Conservation (phyloP, 2,113 vertebrate genomes). For the Arothron firmamentum region DNA sequence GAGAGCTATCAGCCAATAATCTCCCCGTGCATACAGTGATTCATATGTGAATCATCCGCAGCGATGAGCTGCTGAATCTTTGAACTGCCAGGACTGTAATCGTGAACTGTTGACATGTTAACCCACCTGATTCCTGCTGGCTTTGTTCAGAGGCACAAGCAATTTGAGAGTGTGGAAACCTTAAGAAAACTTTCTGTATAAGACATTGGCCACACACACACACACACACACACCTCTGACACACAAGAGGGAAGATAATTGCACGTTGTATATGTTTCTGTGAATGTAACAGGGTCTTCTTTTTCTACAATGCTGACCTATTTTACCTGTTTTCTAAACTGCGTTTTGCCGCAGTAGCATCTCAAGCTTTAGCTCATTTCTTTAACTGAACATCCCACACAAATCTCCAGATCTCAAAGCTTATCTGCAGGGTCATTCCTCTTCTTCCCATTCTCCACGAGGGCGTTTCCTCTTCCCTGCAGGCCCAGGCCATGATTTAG, state of each 20-base stretch:
- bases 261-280: slow-evolving; percentile 27
- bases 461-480: slow-evolving; percentile 66
- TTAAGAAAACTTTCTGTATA: slow-evolving; percentile 50
- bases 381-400: slow-evolving; percentile 20
- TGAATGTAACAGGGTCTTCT: slow-evolving; percentile 15
- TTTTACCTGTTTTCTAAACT: slow-evolving; percentile 18
- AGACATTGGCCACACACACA: slow-evolving; percentile 43
- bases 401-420: slow-evolving; percentile 26
- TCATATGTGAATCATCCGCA: slow-evolving; percentile 60
- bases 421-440: slow-evolving; percentile 57
- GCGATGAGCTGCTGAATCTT: slow-evolving; percentile 57
- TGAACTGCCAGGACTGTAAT: slow-evolving; percentile 47
- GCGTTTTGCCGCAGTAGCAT: slow-evolving; percentile 17
- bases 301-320: slow-evolving; percentile 13
- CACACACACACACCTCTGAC: slow-evolving; percentile 17
- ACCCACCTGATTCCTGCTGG: slow-evolving; percentile 42
- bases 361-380: slow-evolving; percentile 21
- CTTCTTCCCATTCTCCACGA: slow-evolving; percentile 58
- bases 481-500: slow-evolving; percentile 47
- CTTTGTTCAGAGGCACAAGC: slow-evolving; percentile 29
- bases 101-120: slow-evolving; percentile 68
- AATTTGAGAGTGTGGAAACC: slow-evolving; percentile 46
- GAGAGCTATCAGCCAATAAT: slow-evolving; percentile 47
- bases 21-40: slow-evolving; percentile 47
- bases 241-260: slow-evolving; percentile 20